Evolutionary conservation across 1,140 invertebrate species (phyloP).

Genomic region (Cherax quadricarinatus): DNA sequence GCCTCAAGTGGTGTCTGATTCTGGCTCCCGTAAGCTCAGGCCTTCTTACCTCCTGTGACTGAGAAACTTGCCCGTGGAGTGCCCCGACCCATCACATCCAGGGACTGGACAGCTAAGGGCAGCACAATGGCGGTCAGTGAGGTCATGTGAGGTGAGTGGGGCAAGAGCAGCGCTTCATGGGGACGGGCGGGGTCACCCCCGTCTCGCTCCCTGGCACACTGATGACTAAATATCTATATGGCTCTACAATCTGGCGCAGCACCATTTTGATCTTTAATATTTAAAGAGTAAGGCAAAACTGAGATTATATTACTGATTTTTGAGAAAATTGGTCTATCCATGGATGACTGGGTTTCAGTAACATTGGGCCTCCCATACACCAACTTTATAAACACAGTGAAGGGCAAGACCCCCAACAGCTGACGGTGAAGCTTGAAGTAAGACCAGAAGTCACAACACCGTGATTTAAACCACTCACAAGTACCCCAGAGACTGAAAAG

Average conservation of each 20-base stretch:
- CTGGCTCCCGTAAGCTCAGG: constrained; percentile 67
- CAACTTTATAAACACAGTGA: constrained; percentile 60
- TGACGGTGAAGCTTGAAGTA: constrained; percentile 52
- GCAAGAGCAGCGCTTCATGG: constrained; percentile 59
- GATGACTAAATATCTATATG: constrained; percentile 55
- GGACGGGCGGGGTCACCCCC: constrained; percentile 50
- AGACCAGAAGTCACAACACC: not conserved
- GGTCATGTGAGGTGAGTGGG: constrained; percentile 64
- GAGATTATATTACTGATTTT: constrained; percentile 33
- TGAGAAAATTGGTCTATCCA: constrained; percentile 60
- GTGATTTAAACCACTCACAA: too few species aligned
- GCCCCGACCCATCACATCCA: constrained; percentile 96
- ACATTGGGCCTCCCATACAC: constrained; percentile 70
- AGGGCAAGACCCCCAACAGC: constrained; percentile 41
- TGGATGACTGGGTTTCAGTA: constrained; percentile 70
- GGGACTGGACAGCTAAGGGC: constrained; percentile 92
- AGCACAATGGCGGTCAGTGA: constrained; percentile 68
- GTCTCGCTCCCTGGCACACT: constrained; percentile 53
- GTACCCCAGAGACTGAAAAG: too few species aligned
- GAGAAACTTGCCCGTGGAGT: constrained; percentile 97
- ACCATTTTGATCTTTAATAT: constrained; percentile 48
- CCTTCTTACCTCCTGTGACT: constrained; percentile 82
- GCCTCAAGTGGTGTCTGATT: constrained; percentile 73
- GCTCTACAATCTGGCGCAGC: constrained; percentile 60
- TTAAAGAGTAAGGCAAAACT: constrained; percentile 27